A percentile compares a stretch with the other conserved stretches of the same genome.
Conservation (phyloP, 2,888 invertebrate species). For the Rhagium mordax region DNA sequence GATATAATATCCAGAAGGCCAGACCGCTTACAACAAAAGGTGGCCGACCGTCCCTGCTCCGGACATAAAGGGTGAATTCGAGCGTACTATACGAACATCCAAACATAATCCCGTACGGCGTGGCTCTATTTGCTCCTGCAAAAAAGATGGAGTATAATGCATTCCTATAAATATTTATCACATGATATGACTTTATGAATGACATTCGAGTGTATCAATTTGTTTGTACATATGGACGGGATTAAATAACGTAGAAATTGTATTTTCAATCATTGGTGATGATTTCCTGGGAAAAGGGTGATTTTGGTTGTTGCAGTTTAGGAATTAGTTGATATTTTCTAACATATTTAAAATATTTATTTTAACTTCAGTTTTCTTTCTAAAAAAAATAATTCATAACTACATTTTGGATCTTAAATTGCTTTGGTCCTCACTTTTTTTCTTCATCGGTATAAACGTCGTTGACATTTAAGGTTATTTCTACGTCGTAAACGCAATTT, state of each 20-base stretch:
- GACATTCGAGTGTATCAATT: not conserved
- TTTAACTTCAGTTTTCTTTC: no score
- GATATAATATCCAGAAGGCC: conserved; percentile 42
- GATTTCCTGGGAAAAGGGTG: no score
- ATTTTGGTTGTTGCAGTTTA: no score
- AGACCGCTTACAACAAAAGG: conserved; percentile 16
- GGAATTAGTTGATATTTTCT: no score
- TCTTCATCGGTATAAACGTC: no score
- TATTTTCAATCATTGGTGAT: no score
- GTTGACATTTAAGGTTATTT: no score
- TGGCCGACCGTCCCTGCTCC: not conserved
- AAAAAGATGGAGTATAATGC: conserved; percentile 10
- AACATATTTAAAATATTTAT: no score
- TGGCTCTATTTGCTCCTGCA: conserved; percentile 1
- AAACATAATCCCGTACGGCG: conserved; percentile 43
- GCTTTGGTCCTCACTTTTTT: no score
- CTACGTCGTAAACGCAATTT: no score
- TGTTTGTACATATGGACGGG: not conserved
- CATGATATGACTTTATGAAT: not conserved
- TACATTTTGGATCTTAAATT: no score
- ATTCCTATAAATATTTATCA: not conserved
- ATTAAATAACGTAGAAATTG: not conserved
- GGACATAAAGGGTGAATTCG: conserved; percentile 47
- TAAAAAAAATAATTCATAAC: no score
- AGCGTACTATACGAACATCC: conserved; percentile 37